Conservation (phyloP, 2,888 invertebrate species). For the Chrysomela aeneicollis region DNA sequence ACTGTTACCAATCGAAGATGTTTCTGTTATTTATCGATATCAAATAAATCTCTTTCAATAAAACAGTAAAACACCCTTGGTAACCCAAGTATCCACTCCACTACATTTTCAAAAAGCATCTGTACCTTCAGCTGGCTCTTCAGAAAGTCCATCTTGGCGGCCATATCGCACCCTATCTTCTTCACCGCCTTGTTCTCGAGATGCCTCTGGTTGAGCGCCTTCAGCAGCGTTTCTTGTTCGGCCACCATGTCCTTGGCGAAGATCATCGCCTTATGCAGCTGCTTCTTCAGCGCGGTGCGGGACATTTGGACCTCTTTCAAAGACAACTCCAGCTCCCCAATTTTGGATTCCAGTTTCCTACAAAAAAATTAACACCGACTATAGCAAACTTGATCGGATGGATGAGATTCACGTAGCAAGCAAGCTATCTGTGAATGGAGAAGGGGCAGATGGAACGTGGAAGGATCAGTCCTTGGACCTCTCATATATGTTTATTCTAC, state of each 20-base stretch:
- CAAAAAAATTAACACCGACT: constrained; percentile 17
- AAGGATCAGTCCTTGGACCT: no score
- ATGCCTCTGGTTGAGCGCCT: constrained; percentile 57
- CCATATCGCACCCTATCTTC: constrained; percentile 63
- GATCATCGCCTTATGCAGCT: constrained; percentile 64
- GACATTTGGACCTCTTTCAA: constrained; percentile 63
- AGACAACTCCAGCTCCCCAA: constrained; percentile 61
- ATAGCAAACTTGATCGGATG: no score
- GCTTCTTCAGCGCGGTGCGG: constrained; percentile 63
- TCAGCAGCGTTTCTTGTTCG: constrained; percentile 64
- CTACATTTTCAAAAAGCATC: no score
- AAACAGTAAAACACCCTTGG: no score
- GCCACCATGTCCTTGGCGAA: constrained; percentile 65
- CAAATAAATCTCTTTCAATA: no score
- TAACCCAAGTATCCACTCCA: no score
- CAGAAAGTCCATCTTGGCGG: constrained; percentile 62
- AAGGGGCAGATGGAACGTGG: no score
- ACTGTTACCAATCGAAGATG: no score
- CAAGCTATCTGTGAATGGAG: no score
- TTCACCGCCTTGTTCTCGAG: constrained; percentile 59
- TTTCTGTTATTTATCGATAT: no score
- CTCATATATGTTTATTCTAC: no score
- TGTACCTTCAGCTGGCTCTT: constrained; percentile 63
- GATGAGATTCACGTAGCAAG: no score
- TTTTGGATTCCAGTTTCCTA: constrained; percentile 62